Conservation (phyloP, 2,113 vertebrate genomes). For the Rafetus swinhoei region DNA sequence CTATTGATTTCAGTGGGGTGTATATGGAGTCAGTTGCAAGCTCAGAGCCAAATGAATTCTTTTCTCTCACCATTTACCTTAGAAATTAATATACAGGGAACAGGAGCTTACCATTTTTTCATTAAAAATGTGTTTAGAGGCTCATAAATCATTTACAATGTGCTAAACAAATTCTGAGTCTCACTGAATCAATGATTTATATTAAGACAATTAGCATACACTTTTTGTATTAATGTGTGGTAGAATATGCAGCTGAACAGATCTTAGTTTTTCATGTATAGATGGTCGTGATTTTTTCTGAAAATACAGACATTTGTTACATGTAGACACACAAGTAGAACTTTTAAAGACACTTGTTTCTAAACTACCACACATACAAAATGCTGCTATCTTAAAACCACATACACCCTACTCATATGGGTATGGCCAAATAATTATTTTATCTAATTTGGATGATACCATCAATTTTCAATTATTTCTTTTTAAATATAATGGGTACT, state of each 20-base stretch:
- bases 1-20: neutral
- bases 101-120: neutral
- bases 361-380: neutral
- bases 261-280: neutral
- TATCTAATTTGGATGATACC: neutral
- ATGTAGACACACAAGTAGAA: neutral
- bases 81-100: neutral
- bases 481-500: neutral
- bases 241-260: neutral
- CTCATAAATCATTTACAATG: neutral
- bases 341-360: neutral
- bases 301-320: neutral
- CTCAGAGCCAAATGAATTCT: neutral
- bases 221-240: neutral
- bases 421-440: neutral
- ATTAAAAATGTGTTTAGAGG: neutral
- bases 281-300: neutral
- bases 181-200: neutral
- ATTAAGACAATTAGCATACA: neutral
- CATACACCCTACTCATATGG: neutral
- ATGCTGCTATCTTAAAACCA: neutral
- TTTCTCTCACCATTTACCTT: neutral
- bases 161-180: neutral
- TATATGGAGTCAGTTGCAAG: neutral
- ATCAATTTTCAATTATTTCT: neutral